Conservation (phyloP, 2,888 invertebrate genomes). For the Acanthococcus lagerstroemiae region DNA sequence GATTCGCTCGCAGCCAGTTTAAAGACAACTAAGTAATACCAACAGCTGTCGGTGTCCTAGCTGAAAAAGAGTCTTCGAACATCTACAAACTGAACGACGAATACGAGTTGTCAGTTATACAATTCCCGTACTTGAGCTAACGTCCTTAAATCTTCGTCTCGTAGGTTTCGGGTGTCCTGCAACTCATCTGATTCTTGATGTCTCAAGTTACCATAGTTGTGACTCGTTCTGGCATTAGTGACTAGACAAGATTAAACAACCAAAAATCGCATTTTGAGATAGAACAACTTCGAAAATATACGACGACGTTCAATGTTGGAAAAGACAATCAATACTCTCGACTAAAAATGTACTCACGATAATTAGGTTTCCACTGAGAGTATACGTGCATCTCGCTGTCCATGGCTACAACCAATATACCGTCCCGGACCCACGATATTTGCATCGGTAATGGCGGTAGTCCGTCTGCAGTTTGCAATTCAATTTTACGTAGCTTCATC, state of each 20-base stretch:
- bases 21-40: too few species aligned
- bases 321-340: too few species aligned
- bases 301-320: not conserved
- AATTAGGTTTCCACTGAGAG: constrained; percentile 88
- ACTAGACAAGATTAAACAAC: not conserved
- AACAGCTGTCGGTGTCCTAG: too few species aligned
- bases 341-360: constrained; percentile 38
- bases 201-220: constrained; percentile 31
- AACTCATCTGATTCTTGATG: constrained; percentile 56
- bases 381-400: constrained; percentile 99
- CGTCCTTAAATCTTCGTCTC: constrained; percentile 58
- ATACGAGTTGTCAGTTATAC: too few species aligned
- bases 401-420: constrained; percentile 96
- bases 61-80: too few species aligned
- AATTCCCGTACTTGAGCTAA: constrained; percentile 46
- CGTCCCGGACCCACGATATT: constrained; percentile 97
- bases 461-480: constrained; percentile 87
- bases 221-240: not conserved
- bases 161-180: constrained; percentile 58
- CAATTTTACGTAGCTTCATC: constrained; percentile 89
- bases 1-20: too few species aligned
- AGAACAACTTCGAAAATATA: not conserved
- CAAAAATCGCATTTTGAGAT: not conserved
- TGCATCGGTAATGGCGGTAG: constrained; percentile 95
- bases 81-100: too few species aligned